Conservation (phyloP, 2,888 invertebrate species). For the Micropterix aruncella region DNA sequence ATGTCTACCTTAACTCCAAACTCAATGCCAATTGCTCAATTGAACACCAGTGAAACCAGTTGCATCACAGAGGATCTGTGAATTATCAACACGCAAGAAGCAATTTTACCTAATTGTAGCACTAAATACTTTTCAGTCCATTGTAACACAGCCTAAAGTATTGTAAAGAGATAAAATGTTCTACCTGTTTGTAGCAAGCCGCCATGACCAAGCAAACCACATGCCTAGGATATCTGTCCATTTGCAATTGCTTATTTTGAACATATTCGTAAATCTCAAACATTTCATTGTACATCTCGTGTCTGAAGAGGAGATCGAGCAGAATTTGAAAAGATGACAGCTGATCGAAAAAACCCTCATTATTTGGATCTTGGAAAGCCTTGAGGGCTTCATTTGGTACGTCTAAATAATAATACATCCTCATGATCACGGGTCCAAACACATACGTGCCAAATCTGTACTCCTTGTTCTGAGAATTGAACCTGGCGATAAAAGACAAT, state of each 20-base stretch:
- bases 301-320: constrained; percentile 55
- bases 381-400: constrained; percentile 52
- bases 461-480: constrained; percentile 53
- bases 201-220: constrained; percentile 50
- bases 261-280: constrained; percentile 47
- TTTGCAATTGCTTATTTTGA: constrained; percentile 43
- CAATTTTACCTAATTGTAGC: too few relatives aligned
- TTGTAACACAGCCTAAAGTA: too few relatives aligned
- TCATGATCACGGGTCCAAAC: constrained; percentile 75
- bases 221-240: constrained; percentile 53
- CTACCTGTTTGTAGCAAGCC: constrained; percentile 63
- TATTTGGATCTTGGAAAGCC: constrained; percentile 46
- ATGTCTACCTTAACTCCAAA: too few relatives aligned
- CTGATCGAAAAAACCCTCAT: constrained; percentile 60
- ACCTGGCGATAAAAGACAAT: constrained; percentile 31
- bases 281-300: constrained; percentile 52
- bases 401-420: constrained; percentile 57
- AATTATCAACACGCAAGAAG: too few relatives aligned
- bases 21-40: too few relatives aligned
- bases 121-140: too few relatives aligned
- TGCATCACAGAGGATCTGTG: too few relatives aligned
- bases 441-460: constrained; percentile 64
- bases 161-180: too few relatives aligned
- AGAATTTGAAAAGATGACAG: constrained; percentile 49
- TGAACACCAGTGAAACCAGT: too few relatives aligned